phyloP scores from a whole-genome alignment of 2,113 vertebrate species.

The Misgurnus mizolepis region DNA sequence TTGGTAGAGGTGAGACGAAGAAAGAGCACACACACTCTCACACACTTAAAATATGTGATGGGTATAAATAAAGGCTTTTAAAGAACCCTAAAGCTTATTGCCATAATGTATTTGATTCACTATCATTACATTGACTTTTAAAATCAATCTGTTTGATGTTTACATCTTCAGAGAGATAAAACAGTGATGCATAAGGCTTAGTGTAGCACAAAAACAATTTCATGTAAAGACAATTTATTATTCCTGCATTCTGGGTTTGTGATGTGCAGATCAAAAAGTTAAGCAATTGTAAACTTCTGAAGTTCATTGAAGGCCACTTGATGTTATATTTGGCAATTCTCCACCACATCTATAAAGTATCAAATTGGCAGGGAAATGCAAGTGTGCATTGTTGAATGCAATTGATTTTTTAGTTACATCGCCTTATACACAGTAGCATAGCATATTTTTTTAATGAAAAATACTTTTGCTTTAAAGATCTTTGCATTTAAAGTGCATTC shows the following conservation, averaged over 20 bases:
- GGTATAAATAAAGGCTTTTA: neutral
- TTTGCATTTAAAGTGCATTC: too few species aligned
- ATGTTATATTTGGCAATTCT: neutral
- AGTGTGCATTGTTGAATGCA: neutral
- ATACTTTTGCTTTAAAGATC: too few species aligned
- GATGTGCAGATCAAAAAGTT: neutral
- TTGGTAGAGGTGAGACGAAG: constrained; percentile 80
- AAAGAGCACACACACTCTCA: neutral
- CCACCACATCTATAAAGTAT: neutral
- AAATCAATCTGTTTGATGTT: neutral
- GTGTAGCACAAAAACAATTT: too few species aligned
- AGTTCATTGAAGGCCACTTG: too few species aligned
- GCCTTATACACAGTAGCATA: neutral
- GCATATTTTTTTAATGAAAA: neutral
- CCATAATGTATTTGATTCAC: too few species aligned
- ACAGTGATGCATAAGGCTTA: too few species aligned
- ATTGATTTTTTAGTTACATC: neutral
- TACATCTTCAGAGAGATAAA: neutral
- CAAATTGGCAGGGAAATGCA: neutral
- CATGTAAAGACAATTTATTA: neutral
- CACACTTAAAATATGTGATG: neutral
- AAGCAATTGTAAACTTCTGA: too few species aligned
- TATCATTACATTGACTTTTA: neutral
- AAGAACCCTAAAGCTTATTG: neutral
- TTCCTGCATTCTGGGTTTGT: neutral